Base-by-base conservation (phyloP, 2,888 invertebrate genomes). In the Pherbina coryleti region DNA sequence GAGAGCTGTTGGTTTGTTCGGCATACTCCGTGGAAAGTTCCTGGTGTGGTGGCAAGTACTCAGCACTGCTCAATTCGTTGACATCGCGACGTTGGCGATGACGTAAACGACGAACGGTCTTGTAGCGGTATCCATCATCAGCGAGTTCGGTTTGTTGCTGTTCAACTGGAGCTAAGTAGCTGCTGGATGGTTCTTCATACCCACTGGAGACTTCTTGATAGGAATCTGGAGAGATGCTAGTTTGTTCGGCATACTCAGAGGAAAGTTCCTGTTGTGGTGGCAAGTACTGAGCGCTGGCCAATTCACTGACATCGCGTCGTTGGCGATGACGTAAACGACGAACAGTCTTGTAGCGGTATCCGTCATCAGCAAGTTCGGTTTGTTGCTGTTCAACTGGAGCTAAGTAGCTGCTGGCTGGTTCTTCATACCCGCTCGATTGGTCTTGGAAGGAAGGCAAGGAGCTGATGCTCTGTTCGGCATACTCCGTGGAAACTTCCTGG, bases 51-150 rank as follows among this genome's bases (percentile, higher is more conserved):
- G 76, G 62, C 49, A 79, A 76, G 44, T 79, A 79, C 55, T 79
- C 55, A 34, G 60, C 19, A 8, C 83, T 79, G 76, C 81, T 78
- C 25, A 87, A 75, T 78, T 87, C 87, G 3, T 74, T 80, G 0
- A 83, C 83, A 79, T 83, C 82, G 75, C 83, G 83, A 19, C 82
- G 82, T 0, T 69, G 53, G 19, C 83, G 80, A 22, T 78, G 78
- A 49, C 82, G 82, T 19, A 83, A 82, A 69, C 86, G 85, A 77
- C 84, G 85, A 31, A 87, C 87, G 66, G 87, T 87, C 84, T 87
- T 87, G 86, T 87, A 87, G 78, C 87, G 87, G 82, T 87, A 87
- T 60, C 87, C 87, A 84, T 88, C 88, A 83, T 87, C 85, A 79
- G 83, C 74, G 28, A 84, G 70, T 28, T 82, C 80, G 19, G 81